phyloP scores from a whole-genome alignment of 2,113 vertebrate genomes.

The Aplodontia rufa region DNA sequence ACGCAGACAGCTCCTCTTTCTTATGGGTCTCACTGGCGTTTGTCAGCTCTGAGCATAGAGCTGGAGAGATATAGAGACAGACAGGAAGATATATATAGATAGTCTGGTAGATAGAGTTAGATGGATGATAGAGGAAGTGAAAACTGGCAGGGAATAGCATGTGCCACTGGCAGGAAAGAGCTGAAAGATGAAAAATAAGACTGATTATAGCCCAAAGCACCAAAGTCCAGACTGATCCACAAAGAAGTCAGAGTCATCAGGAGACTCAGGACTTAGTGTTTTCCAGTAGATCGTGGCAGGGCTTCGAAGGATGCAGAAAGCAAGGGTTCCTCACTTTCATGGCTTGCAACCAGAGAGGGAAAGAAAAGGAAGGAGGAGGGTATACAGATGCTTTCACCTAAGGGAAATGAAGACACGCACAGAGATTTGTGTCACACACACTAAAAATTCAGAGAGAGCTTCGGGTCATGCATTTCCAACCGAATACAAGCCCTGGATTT shows the following conservation, averaged over 20 bases:
- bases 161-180: slow-evolving; percentile 58
- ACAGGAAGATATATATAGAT: slow-evolving; percentile 56
- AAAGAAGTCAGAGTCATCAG: not conserved
- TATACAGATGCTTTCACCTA: not conserved
- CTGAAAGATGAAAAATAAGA: slow-evolving; percentile 68
- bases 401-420: not conserved
- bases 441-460: not conserved
- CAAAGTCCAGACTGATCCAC: slow-evolving; percentile 40
- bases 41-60: slow-evolving; percentile 42
- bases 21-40: not conserved
- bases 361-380: not conserved
- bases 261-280: not conserved
- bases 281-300: not conserved
- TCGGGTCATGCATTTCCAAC: not conserved
- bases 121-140: slow-evolving; percentile 66
- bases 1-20: slow-evolving; percentile 9
- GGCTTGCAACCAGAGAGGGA: not conserved
- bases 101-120: slow-evolving; percentile 42
- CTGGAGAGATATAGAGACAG: slow-evolving; percentile 54
- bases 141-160: slow-evolving; percentile 68
- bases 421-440: not conserved
- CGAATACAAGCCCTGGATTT: not conserved
- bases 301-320: slow-evolving; percentile 15
- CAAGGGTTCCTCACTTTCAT: not conserved
- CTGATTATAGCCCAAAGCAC: slow-evolving; percentile 66